Evolutionary conservation across 2,888 invertebrate species (phyloP), one percentile per base, ranked within the genome.

Genomic region (Agapostemon virescens): DNA sequence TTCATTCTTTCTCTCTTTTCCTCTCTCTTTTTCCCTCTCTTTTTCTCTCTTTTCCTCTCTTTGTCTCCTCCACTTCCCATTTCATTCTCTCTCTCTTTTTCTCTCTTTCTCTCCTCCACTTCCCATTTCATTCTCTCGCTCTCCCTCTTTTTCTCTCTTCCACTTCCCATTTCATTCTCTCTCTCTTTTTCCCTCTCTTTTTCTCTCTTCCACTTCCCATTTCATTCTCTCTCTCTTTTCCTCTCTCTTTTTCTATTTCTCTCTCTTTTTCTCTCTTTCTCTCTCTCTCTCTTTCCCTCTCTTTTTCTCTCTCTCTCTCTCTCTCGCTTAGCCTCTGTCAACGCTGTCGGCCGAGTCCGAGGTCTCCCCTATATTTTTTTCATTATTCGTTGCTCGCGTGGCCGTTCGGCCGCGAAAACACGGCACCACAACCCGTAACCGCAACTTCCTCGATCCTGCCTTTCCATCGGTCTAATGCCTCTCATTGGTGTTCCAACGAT

Each of bases 391-490:
- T 81, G 84, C 74, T 79, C 79, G 72, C 81, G 84, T 83, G 82
- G 82, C 79, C 89, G 87, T 88, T 90, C 87, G 88, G 86, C 88
- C 89, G 86, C 88, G 88, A 90, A 90, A 90, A 89, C 84, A 90
- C 87, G 88, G 80, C 85, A 88, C 84, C 85, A 85, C 89, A 88
- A 82, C 84, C 86, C 86, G 86, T 88, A 89, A 90, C 90, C 89
- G 83, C 89, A 89, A 90, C 90, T 90, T 90, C 89, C 89, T 88
- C 85, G 84, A 81, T 86, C 77, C 81, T 72, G 77, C 68, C 79
- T 84, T 79, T 77, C 84, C 77, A 70, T 64, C 79, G 82, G 69
- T 81, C 84, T 85, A 84, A 85, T 77, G 82, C 84, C 84, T 78
- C 87, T 85, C 83, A 80, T 87, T 86, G 78, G 69, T 74, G 81